Evolutionary conservation across 2,888 invertebrate species (phyloP).

Genomic region (Nomada hirtipes): DNA sequence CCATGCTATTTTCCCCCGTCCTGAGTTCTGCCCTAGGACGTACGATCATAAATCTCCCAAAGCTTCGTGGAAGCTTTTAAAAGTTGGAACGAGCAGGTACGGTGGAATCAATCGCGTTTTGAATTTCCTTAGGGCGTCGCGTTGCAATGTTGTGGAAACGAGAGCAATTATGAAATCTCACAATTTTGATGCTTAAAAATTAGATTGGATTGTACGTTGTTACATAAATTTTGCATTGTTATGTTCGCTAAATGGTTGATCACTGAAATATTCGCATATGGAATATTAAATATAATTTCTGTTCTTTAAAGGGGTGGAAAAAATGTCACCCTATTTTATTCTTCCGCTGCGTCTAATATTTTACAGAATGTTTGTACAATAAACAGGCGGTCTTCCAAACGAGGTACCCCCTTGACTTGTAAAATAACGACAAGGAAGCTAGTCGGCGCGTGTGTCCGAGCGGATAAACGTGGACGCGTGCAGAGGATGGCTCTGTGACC

Average conservation of each 20-base stretch:
- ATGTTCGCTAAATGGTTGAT: no score
- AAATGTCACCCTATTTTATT: no score
- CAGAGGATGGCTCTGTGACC: constrained; percentile 45
- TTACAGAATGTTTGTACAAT: background rate
- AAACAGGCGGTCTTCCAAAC: constrained; percentile 20
- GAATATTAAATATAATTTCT: no score
- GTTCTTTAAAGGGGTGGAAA: no score
- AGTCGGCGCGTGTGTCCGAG: background rate
- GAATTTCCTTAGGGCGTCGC: background rate
- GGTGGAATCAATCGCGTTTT: constrained; percentile 42
- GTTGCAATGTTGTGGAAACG: no score
- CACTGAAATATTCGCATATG: no score
- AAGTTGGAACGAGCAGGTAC: constrained; percentile 8
- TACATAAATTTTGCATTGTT: no score
- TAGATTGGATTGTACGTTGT: no score
- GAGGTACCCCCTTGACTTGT: constrained; percentile 21
- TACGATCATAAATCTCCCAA: constrained; percentile 40
- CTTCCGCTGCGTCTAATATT: no score
- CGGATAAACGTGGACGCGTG: constrained; percentile 17
- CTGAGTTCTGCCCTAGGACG: background rate
- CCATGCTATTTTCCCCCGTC: constrained; percentile 5
- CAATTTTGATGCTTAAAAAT: no score
- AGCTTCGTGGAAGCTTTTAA: constrained; percentile 18
- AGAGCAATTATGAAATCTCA: no score
- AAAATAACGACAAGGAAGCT: constrained; percentile 33